Evolutionary conservation across 2,797 vertebrate genomes (phyloP), one percentile per base, ranked within the genome.

Genomic region (Amazona ochrocephala): DNA sequence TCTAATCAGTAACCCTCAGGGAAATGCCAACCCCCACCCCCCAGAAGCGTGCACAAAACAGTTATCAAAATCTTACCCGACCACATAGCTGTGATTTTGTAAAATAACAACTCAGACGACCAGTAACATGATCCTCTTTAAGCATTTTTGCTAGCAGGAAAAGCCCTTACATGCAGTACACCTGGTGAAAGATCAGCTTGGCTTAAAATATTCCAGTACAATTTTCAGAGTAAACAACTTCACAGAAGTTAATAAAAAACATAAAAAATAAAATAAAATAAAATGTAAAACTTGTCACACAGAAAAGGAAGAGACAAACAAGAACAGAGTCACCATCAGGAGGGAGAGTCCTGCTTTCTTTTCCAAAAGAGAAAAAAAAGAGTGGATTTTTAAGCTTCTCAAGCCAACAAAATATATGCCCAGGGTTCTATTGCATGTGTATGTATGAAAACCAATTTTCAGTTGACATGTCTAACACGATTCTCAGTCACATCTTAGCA

Each of bases 221-320:
- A 98, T 99, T 98, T 98, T 95, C 97, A 98, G 98, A 98, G 97
- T 98, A 97, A 98, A 99, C 98, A 99, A 99, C 99, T 99, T 99
- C 99, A 99, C 98, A 98, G 99, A 99, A 99, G 99, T 99, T 98
- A 99, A 98, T 98, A 97, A 97, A 97, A 97, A 97, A 97, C 96
- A 94, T 96, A 92, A 96, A 94, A 97, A 50, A 50, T 27, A 97
- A 97, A 95, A 93, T 94, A 94, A 96, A 94, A 97, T 37, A 60
- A 96, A 97, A 97, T 39, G 96, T 97, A 96, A 98, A 98, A 97
- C 95, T 97, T 90, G 97, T 97, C 96, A 97, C 91, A 97, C 97
- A 97, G 96, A 96, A 98, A 97, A 87, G 30, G 74, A 94, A 84
- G 56, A 95, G 95, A 97, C 93, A 95, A 97, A 97, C 87, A 80